These are phyloP conservation scores for Rachycentron canadum DNA, from an alignment of 2,797 vertebrate species.

Conservation along the genomic window DNA sequence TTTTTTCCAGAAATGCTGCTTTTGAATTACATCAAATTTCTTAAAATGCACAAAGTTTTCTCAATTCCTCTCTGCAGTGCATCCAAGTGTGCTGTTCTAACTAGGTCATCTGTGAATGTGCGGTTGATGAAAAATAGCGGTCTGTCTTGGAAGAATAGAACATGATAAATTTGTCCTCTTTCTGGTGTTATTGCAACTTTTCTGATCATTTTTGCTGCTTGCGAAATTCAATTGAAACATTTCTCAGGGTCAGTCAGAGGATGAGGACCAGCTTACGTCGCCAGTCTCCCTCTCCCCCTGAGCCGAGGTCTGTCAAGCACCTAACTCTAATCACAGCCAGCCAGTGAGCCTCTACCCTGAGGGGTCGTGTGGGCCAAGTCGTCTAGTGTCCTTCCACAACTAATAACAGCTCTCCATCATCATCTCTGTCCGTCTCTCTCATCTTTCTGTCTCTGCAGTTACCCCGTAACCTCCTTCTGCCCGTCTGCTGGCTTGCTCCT, in stretches of 20 bases:
- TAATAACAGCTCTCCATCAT: constrained; percentile 85
- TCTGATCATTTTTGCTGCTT: constrained; percentile 41
- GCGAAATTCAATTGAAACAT: constrained; percentile 41
- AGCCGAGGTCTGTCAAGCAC: constrained; percentile 72
- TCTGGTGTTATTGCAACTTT: constrained; percentile 42
- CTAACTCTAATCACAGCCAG: constrained; percentile 79
- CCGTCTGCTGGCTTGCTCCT: constrained; percentile 53
- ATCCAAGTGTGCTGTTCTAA: constrained; percentile 55
- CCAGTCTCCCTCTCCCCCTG: constrained; percentile 25
- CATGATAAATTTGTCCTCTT: constrained; percentile 28
- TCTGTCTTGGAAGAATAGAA: constrained; percentile 28
- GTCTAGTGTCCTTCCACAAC: constrained; percentile 78
- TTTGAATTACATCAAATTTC: constrained; percentile 35
- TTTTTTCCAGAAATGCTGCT: constrained; percentile 17
- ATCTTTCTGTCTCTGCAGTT: constrained; percentile 66
- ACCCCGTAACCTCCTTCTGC: constrained; percentile 57
- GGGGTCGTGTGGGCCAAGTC: constrained; percentile 67
- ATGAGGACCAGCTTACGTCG: constrained; percentile 35
- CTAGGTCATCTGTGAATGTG: constrained; percentile 71
- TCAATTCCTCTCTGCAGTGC: constrained; percentile 47
- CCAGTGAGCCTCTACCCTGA: constrained; percentile 61
- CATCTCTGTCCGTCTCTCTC: constrained; percentile 72
- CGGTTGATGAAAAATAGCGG: constrained; percentile 45
- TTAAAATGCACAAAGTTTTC: constrained; percentile 43
- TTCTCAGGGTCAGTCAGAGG: constrained; percentile 31